Percentiles rank a stretch among this genome's conserved stretches.
Conservation (phyloP, 2,797 vertebrate species). For the Ispidina picta region DNA sequence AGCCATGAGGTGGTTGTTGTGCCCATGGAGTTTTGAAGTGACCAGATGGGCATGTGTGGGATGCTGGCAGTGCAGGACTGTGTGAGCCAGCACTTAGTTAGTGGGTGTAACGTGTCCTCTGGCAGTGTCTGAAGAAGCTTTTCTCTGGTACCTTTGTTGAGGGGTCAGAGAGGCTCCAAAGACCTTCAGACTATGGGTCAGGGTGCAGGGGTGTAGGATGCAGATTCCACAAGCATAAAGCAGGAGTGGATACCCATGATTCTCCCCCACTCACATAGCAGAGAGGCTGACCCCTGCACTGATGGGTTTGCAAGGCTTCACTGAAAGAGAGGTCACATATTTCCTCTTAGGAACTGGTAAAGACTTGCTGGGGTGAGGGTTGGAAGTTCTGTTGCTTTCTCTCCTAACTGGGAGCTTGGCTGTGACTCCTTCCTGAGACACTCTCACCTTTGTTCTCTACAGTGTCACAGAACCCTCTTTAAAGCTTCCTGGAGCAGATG, state of each 20-base stretch:
- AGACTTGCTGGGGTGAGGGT: neutral
- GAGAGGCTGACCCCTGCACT: neutral
- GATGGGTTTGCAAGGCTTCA: no score
- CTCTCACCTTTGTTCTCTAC: neutral
- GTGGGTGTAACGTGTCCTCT: neutral
- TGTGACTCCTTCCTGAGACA: neutral
- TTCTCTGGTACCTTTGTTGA: neutral
- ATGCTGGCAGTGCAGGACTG: neutral
- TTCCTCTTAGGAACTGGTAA: neutral
- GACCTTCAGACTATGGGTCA: neutral
- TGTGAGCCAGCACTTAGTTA: neutral
- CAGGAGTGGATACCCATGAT: neutral
- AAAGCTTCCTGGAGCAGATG: neutral
- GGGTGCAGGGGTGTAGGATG: fast-evolving
- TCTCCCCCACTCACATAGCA: fast-evolving
- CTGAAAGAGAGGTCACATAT: fast-evolving
- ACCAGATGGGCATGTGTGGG: neutral
- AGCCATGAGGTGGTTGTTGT: neutral
- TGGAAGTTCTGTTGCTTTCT: neutral
- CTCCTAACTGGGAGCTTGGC: neutral
- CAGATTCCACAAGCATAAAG: neutral
- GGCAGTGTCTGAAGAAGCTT: neutral
- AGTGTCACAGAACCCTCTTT: neutral
- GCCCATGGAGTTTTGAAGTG: neutral
- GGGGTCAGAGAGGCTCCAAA: neutral